Conservation (phyloP, 2,797 vertebrate species). For the Bovichtus diacanthus region DNA sequence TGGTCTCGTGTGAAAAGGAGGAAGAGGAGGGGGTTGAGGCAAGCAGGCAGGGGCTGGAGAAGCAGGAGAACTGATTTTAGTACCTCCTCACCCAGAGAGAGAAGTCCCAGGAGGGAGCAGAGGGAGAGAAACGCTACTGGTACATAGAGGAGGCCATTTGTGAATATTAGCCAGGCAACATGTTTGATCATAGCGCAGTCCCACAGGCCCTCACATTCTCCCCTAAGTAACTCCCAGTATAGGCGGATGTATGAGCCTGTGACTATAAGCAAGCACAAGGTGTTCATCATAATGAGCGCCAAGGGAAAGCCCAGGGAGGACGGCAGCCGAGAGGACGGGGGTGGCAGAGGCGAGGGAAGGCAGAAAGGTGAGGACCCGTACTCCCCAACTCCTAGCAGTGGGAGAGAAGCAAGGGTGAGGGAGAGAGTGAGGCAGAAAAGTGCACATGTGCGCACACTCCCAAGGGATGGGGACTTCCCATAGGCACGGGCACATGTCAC, state of each 20-base stretch:
- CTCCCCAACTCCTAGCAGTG: conserved; percentile 89
- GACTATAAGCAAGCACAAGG: conserved; percentile 92
- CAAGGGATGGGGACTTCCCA: conserved; percentile 87
- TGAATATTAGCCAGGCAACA: conserved; percentile 95
- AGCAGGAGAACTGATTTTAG: conserved; percentile 93
- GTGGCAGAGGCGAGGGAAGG: conserved; percentile 89
- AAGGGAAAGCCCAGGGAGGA: conserved; percentile 90
- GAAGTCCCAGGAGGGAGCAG: conserved; percentile 91
- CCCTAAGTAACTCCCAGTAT: conserved; percentile 92
- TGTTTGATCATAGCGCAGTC: conserved; percentile 96
- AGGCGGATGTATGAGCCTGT: conserved; percentile 93
- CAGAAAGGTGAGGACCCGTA: conserved; percentile 94
- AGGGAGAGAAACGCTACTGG: conserved; percentile 96
- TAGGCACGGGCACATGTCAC: conserved; percentile 88
- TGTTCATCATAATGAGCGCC: conserved; percentile 94
- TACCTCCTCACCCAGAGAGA: conserved; percentile 92
- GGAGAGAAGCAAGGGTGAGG: conserved; percentile 86
- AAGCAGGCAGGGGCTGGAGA: conserved; percentile 92
- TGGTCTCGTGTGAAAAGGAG: conserved; percentile 93
- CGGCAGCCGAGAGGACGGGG: conserved; percentile 85
- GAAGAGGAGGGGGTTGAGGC: conserved; percentile 95
- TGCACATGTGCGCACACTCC: conserved; percentile 86
- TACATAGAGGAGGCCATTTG: conserved; percentile 94
- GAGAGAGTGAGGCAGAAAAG: conserved; percentile 89
- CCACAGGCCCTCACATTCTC: conserved; percentile 91